Conservation (phyloP, 2,113 vertebrate species). For the Ciconia boyciana region DNA sequence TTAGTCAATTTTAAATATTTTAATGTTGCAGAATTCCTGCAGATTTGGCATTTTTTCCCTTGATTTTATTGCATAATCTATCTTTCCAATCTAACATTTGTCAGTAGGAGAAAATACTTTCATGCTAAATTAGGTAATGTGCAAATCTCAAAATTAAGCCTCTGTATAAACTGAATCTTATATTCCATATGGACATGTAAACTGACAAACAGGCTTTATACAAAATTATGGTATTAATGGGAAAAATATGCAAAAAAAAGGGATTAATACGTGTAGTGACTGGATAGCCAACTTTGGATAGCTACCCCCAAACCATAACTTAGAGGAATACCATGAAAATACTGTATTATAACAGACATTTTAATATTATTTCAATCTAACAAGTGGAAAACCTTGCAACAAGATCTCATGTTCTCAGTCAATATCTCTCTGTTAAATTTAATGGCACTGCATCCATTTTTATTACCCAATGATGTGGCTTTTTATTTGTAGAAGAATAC, state of each 20-base stretch:
- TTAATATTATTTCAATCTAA: not conserved
- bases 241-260: not conserved
- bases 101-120: not conserved
- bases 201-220: not conserved
- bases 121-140: not conserved
- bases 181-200: not conserved
- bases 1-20: conserved; percentile 1
- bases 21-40: not conserved
- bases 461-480: not conserved
- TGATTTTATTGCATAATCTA: not conserved
- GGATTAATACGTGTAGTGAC: not conserved
- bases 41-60: not conserved
- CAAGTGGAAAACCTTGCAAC: not conserved
- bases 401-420: not conserved
- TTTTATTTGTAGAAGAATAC: not conserved
- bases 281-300: not conserved
- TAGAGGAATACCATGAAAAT: not conserved
- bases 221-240: not conserved
- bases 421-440: not conserved
- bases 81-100: conserved; percentile 16
- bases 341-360: not conserved
- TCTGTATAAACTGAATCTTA: not conserved
- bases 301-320: not conserved
- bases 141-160: not conserved
- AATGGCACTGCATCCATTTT: not conserved